Evolutionary conservation across 2,113 vertebrate genomes (phyloP).

Genomic region (Meles meles): DNA sequence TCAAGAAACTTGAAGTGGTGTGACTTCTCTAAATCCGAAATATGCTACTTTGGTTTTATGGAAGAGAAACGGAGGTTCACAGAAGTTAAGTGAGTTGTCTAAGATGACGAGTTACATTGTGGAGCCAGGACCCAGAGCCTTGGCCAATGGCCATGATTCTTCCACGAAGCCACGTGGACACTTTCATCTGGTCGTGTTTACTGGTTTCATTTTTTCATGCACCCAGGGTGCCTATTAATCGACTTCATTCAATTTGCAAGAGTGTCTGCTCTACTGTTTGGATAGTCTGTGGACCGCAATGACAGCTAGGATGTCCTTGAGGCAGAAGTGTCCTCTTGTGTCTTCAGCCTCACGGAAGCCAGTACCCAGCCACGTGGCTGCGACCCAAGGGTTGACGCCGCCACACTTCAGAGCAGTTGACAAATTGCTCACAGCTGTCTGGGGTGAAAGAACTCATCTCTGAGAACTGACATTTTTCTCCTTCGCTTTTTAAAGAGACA

Average conservation of each 20-base stretch:
- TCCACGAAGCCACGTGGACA: neutral
- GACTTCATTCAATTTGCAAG: neutral
- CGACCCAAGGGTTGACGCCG: neutral
- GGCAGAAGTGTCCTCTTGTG: neutral
- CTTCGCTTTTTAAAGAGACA: neutral
- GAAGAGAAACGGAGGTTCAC: neutral
- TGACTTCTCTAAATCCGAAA: neutral
- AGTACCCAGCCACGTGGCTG: neutral
- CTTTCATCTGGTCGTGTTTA: neutral
- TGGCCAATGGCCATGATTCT: neutral
- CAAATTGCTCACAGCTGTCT: slow-evolving; percentile 49
- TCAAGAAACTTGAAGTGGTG: neutral
- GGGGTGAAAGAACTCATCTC: slow-evolving; percentile 5
- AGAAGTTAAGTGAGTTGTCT: neutral
- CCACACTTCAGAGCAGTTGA: neutral
- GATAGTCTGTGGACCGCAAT: neutral
- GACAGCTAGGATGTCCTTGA: neutral
- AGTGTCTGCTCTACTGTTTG: neutral
- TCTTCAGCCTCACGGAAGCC: neutral
- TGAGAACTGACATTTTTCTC: neutral
- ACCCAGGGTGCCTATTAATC: neutral
- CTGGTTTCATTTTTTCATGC: neutral
- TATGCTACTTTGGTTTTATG: neutral
- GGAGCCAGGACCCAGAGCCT: neutral
- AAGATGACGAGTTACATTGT: neutral